Evolutionary conservation across 2,113 vertebrate species (phyloP).

Genomic region (Antigone vipio): DNA sequence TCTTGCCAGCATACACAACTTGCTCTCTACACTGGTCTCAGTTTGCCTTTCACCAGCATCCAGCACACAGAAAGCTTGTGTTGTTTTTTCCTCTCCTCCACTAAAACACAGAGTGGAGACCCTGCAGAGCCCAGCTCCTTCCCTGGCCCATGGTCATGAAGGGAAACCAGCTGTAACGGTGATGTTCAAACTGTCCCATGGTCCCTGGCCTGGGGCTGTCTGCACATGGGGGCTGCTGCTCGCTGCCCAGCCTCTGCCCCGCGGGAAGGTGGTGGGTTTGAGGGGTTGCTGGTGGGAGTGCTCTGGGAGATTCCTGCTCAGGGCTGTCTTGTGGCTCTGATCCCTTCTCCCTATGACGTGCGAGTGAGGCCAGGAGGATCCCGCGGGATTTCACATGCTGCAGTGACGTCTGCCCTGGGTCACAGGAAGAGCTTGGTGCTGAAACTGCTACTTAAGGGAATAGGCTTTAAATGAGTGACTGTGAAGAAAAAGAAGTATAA

Average conservation of each 20-base stretch:
- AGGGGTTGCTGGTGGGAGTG: background rate
- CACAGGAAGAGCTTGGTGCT: background rate
- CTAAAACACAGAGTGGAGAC: too few relatives aligned
- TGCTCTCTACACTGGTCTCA: background rate
- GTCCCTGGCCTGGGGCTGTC: background rate
- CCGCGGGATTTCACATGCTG: background rate
- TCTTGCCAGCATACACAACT: background rate
- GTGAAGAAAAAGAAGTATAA: background rate
- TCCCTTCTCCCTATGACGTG: rapidly evolving
- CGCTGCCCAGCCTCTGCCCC: background rate
- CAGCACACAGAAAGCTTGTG: background rate
- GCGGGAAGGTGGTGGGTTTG: background rate
- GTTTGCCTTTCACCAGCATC: background rate
- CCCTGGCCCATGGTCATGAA: rapidly evolving
- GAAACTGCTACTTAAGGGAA: background rate
- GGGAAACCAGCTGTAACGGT: background rate
- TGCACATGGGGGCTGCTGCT: rapidly evolving
- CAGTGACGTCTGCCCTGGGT: rapidly evolving
- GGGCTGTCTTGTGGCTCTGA: background rate
- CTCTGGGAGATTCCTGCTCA: rapidly evolving
- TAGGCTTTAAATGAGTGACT: background rate
- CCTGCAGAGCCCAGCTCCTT: background rate
- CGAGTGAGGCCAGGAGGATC: background rate
- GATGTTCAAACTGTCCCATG: rapidly evolving
- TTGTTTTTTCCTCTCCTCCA: background rate